Conservation (phyloP, 2,113 vertebrate species). For the Andinoacara biseriatus region DNA sequence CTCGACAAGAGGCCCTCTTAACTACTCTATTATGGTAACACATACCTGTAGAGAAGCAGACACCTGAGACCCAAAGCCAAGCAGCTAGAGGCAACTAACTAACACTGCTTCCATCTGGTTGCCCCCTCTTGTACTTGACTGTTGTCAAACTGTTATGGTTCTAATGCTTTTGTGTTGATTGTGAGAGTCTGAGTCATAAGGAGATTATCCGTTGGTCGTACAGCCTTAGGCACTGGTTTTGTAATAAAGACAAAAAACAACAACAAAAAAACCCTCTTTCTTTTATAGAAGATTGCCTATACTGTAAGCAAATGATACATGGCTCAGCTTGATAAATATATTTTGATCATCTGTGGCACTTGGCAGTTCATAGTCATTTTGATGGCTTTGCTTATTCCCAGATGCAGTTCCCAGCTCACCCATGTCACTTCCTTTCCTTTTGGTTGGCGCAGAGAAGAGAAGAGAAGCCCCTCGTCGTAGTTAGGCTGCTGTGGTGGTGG, state of each 20-base stretch:
- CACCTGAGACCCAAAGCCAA: slow-evolving; percentile 74
- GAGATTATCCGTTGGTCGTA: slow-evolving; percentile 72
- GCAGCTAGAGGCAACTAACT: slow-evolving; percentile 64
- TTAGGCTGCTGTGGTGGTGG: slow-evolving; percentile 68
- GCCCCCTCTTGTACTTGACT: slow-evolving; percentile 71
- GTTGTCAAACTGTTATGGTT: slow-evolving; percentile 77
- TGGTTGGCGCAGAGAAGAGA: slow-evolving; percentile 41
- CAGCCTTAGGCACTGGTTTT: slow-evolving; percentile 64
- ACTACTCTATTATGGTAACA: slow-evolving; percentile 77
- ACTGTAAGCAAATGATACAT: slow-evolving; percentile 39
- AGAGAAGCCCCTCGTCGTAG: slow-evolving; percentile 53
- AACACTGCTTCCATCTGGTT: slow-evolving; percentile 44
- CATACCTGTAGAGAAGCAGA: slow-evolving; percentile 78
- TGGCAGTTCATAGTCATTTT: slow-evolving; percentile 13
- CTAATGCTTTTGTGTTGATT: slow-evolving; percentile 78
- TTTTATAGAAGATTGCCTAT: slow-evolving; percentile 61
- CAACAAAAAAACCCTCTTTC: slow-evolving; percentile 2
- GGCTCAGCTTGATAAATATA: slow-evolving; percentile 53
- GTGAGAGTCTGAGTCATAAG: slow-evolving; percentile 70
- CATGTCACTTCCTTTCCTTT: slow-evolving; percentile 54
- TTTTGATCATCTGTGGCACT: slow-evolving; percentile 52
- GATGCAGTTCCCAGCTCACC: slow-evolving; percentile 59
- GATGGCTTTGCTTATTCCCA: slow-evolving; percentile 26
- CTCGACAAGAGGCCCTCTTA: slow-evolving; percentile 80
- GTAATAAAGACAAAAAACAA: slow-evolving; percentile 73